A percentile compares a stretch with the other conserved stretches of the same genome.
phyloP scores from a whole-genome alignment of 2,888 invertebrate genomes.

The Pantelozetes paolii region DNA sequence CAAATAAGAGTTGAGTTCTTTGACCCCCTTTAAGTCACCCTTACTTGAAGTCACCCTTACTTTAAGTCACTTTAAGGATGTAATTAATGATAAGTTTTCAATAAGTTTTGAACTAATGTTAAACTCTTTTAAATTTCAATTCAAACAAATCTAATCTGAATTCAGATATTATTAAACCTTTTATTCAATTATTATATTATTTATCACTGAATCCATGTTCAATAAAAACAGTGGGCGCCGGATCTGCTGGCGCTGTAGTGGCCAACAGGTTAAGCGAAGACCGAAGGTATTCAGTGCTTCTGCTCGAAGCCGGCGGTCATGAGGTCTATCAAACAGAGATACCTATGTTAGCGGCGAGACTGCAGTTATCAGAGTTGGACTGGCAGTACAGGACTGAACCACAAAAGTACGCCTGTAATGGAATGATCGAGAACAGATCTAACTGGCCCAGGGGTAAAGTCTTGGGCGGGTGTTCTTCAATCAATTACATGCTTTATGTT shows the following conservation, averaged over 20 bases:
- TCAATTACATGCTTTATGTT: slow-evolving; percentile 87
- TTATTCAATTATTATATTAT: too few relatives aligned
- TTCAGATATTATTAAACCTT: too few relatives aligned
- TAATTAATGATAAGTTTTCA: too few relatives aligned
- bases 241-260: slow-evolving; percentile 49
- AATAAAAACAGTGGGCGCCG: slow-evolving; percentile 46
- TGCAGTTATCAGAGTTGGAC: slow-evolving; percentile 49
- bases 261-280: slow-evolving; percentile 50
- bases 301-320: slow-evolving; percentile 52
- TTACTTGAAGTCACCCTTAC: too few relatives aligned
- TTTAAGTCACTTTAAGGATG: too few relatives aligned
- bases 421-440: slow-evolving; percentile 46
- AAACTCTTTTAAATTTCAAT: too few relatives aligned
- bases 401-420: slow-evolving; percentile 49
- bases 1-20: slow-evolving; percentile 17
- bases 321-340: slow-evolving; percentile 76
- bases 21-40: slow-evolving; percentile 2
- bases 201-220: too few relatives aligned
- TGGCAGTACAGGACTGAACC: slow-evolving; percentile 50
- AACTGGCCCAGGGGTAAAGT: slow-evolving; percentile 84
- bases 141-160: too few relatives aligned
- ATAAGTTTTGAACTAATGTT: too few relatives aligned
- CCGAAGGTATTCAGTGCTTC: slow-evolving; percentile 48
- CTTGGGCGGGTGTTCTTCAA: slow-evolving; percentile 77
- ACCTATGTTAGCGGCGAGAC: slow-evolving; percentile 65